Base-by-base conservation (phyloP, 2,888 invertebrate genomes). In the Xestia rhomboidea region DNA sequence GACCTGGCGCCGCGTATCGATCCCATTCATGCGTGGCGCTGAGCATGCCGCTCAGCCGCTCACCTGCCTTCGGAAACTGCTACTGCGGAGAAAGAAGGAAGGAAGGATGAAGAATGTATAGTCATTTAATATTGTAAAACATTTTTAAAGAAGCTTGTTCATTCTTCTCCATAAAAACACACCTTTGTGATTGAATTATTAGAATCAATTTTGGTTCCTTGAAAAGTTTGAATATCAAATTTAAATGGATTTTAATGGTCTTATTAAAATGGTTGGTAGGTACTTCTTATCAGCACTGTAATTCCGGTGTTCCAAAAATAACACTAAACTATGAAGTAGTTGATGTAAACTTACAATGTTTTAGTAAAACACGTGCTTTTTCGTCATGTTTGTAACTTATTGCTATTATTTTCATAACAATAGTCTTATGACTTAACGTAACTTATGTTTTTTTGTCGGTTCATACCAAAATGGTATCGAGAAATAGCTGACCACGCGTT, bases 1-100 rank as follows among this genome's bases (percentile, higher is more conserved):
- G 92, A 91, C 91, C 90, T 63, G 74, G 81, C 76, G 83, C 78
- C 83, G 83, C 79, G 86, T 92, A 95, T 94, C 93, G 95, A 95
- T 94, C 93, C 87, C 93, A 93, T 92, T 93, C 94, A 93, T 90
- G 91, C 85, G 73, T 72, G 85, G 69, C 73, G 81, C 81, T 79
- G 74, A 72, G 10, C 72, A 62, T 49, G 57, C 57, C 73, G 60
- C 71, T 73, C 73, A 81, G 57, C 51, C 73, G 60, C 71, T 73
- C 77, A 85, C 85, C 83, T 81, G 79, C 41, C 60, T 10, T 13
- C 18, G n/a, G 41, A n/a, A 2, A 34, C 78, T 62, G 34, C 54
- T 38, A 18, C 60, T 21, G 44, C 13, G 30, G 18, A 41, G n/a
- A 38, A 38, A 0, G n/a, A 18, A 18, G 24, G 21, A 2, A 77